Conservation (phyloP, 2,888 invertebrate species). For the Sphinx pinastri region DNA sequence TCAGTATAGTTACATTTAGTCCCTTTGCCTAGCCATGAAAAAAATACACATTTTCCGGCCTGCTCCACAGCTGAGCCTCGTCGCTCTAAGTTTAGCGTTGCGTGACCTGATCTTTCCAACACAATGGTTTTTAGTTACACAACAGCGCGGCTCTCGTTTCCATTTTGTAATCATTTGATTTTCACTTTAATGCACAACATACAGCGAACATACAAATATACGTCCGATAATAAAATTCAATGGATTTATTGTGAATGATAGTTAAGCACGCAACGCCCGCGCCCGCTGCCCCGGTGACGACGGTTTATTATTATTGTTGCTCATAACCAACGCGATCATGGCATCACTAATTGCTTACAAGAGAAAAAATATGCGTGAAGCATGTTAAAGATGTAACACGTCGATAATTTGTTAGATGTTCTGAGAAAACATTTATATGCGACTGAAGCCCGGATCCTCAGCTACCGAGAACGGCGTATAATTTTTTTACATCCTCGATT, state of each 20-base stretch:
- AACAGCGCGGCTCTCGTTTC: constrained; percentile 52
- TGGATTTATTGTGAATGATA: constrained; percentile 52
- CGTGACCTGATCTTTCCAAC: constrained; percentile 53
- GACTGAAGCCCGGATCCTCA: constrained; percentile 41
- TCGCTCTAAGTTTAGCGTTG: constrained; percentile 43
- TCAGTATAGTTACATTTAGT: neutral
- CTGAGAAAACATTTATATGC: constrained; percentile 59
- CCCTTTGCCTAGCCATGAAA: neutral
- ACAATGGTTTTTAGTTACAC: constrained; percentile 55
- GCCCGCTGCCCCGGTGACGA: constrained; percentile 36
- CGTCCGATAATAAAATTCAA: constrained; percentile 50
- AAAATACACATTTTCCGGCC: neutral
- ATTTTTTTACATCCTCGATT: constrained; percentile 64
- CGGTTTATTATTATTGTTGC: constrained; percentile 45
- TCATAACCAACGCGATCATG: constrained; percentile 50
- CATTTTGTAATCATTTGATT: constrained; percentile 58
- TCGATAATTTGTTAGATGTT: constrained; percentile 51
- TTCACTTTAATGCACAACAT: constrained; percentile 51
- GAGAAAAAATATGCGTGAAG: constrained; percentile 40
- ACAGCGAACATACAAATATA: constrained; percentile 45
- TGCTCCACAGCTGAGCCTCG: constrained; percentile 27
- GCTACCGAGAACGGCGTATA: constrained; percentile 51
- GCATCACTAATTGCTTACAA: constrained; percentile 49
- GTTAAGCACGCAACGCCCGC: constrained; percentile 49
- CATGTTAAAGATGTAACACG: constrained; percentile 44